Evolutionary conservation across 2,113 vertebrate genomes (phyloP), one percentile per base, ranked within the genome.

Genomic region (Pipra filicauda): DNA sequence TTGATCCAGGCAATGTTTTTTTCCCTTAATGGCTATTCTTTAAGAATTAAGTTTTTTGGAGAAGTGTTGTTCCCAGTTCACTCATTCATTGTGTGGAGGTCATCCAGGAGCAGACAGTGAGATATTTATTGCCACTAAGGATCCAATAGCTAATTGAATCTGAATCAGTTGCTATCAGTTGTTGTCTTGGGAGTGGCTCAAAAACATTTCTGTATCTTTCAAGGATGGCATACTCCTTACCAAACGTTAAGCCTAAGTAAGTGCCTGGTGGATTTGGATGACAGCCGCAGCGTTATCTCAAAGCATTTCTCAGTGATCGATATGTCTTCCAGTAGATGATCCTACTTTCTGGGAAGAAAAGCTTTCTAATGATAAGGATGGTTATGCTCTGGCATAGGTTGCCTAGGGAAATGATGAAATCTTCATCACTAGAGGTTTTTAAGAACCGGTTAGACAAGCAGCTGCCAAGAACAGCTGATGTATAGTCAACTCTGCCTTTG

Each of bases 381-480:
- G 76, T 58, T 86, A 77, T 41, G 55, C 39, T 88, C 86, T 96
- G 93, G 79, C 75, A 93, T 11, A 77, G 27, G 89, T 59, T 95
- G 94, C 95, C 93, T 91, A 91, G 86, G 94, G 93, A 95, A 80
- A 84, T 91, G 95, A 95, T 93, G 95, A 92, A 89, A 96, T 96
- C 91, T 93, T 44, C 52, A 65, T 89, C 91, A 93, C 57, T 78
- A 69, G 59, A 87, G 44, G 37, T 81, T 91, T 95, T 95, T 41
- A 75, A 95, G 86, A 96, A 95, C 95, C 5, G 39, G 96, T 97
- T 95, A 75, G 86, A 74, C 91, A 15, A 92, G 89, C 19, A 67
- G 39, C 86, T 96, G 94, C 86, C 89, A 93, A 62, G 57, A 89
- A 52, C 5, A 4, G n/a, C 77, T 92, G 83, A 91, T 72, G 28